Conservation (phyloP, 2,888 invertebrate genomes). For the Candidula unifasciata region DNA sequence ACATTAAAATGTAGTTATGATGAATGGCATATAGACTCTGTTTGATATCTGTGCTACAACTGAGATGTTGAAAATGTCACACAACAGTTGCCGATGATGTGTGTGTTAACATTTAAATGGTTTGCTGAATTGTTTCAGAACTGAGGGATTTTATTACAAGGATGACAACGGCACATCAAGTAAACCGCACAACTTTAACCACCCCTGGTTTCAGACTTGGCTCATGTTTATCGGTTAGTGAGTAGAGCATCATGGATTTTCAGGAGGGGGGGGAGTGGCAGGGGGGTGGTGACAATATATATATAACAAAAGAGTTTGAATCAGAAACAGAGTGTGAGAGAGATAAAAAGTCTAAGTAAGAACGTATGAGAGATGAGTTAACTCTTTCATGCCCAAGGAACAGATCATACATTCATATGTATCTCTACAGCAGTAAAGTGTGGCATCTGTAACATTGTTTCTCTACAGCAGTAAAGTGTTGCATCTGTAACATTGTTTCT, state of each 20-base stretch:
- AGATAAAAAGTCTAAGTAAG: no score
- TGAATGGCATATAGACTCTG: no score
- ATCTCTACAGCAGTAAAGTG: no score
- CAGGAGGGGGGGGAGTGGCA: not conserved
- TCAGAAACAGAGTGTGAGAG: not conserved
- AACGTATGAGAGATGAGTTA: no score
- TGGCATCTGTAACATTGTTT: no score
- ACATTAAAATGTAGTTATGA: no score
- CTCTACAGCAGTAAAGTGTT: no score
- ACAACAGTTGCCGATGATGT: no score
- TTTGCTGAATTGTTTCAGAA: slow-evolving; percentile 55
- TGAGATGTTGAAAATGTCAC: not conserved
- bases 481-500: no score
- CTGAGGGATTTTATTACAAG: slow-evolving; percentile 64
- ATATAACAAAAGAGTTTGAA: not conserved
- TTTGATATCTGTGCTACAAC: no score
- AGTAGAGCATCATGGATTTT: not conserved
- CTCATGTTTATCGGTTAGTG: slow-evolving; percentile 73
- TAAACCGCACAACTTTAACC: slow-evolving; percentile 68
- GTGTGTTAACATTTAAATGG: not conserved
- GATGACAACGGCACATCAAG: slow-evolving; percentile 60
- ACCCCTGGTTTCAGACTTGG: slow-evolving; percentile 75
- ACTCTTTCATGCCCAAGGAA: no score
- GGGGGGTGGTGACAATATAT: not conserved
- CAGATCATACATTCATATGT: no score